These are phyloP conservation scores for Australoheros facetus DNA, from an alignment of 2,797 vertebrate genomes.

Conservation along the genomic window DNA sequence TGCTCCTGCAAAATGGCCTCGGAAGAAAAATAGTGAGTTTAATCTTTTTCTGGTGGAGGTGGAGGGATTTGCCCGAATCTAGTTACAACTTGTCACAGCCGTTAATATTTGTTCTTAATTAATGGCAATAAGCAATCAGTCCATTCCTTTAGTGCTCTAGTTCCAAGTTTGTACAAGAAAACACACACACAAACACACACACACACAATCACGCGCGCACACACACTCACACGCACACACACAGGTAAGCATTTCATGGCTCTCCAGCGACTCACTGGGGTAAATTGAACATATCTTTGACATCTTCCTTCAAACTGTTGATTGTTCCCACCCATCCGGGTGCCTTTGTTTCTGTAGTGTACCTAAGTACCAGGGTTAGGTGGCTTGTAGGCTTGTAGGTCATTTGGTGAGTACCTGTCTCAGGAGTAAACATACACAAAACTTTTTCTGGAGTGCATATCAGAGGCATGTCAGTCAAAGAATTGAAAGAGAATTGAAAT, in stretches of 20 bases:
- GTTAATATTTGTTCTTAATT: background rate
- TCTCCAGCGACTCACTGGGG: background rate
- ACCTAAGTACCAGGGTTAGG: background rate
- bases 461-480: background rate
- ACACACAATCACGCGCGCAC: too few relatives aligned
- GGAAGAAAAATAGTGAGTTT: constrained; percentile 77
- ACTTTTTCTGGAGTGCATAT: background rate
- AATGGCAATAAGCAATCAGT: background rate
- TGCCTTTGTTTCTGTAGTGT: background rate
- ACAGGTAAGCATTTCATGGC: background rate
- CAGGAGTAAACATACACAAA: background rate
- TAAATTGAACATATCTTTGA: background rate
- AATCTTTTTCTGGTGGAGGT: background rate
- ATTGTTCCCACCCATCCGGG: background rate
- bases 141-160: too few relatives aligned
- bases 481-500: background rate
- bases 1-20: constrained; percentile 76
- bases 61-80: background rate
- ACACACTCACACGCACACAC: too few relatives aligned
- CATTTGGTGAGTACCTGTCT: background rate
- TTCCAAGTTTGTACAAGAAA: too few relatives aligned
- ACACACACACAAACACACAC: too few relatives aligned
- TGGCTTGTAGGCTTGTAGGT: background rate
- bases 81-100: background rate
- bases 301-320: background rate